phyloP scores from a whole-genome alignment of 2,113 vertebrate genomes.

The Psittacus erithacus region DNA sequence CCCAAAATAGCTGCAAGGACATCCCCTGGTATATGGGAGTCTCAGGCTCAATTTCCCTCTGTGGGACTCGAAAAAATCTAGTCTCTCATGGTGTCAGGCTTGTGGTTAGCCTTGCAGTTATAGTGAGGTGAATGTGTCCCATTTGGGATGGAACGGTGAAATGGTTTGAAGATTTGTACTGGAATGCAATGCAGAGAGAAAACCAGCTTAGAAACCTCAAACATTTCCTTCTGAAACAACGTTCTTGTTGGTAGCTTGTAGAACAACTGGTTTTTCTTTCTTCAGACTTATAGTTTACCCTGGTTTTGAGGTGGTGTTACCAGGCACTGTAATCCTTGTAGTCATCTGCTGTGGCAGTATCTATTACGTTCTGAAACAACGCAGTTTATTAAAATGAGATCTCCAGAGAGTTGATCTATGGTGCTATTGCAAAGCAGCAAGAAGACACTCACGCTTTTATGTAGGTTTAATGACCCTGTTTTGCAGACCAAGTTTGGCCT shows the following conservation, averaged over 20 bases:
- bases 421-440: neutral
- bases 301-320: neutral
- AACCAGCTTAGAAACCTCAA: neutral
- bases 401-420: fast-evolving
- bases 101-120: neutral
- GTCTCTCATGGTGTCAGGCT: neutral
- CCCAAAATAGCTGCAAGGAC: neutral
- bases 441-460: neutral
- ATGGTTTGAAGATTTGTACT: neutral
- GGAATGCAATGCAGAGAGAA: neutral
- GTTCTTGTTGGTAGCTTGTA: neutral
- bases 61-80: neutral
- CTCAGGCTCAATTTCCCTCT: neutral
- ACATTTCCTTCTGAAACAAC: neutral
- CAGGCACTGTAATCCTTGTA: neutral
- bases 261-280: neutral
- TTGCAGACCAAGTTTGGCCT: neutral
- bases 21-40: neutral
- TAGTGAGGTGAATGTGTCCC: neutral
- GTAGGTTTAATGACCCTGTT: neutral
- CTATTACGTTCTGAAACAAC: fast-evolving
- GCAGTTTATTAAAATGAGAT: neutral
- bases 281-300: neutral
- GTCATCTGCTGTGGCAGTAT: neutral
- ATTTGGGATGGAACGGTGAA: neutral